Evolutionary conservation across 2,888 invertebrate species (phyloP), one percentile per base, ranked within the genome.

Genomic region (Synergus itoensis): DNA sequence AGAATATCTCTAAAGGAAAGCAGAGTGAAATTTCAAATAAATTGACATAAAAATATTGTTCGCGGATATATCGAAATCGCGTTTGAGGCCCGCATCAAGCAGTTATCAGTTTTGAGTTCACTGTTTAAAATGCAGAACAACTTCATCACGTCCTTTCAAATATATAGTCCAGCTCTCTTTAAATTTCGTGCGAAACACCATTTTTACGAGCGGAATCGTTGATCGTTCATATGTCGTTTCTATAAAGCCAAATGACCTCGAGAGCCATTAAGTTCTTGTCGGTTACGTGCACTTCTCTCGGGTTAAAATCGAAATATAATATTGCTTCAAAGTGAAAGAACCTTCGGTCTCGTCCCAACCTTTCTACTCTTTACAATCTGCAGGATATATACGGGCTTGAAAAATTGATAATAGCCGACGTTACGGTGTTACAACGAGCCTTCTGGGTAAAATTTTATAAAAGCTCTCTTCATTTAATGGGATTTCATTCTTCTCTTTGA

Each of bases 291-390:
- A 48, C 28, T 69, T 69, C 69, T 48, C 45, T 48, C 16, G 14
- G 45, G 69, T 45, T 43, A 69, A 28, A 69, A 69, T 48, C 69
- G 69, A 69, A 69, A 69, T 69, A 67, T 67, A 45, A 67, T 67
- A 69, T 69, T 69, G 45, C 69, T 14, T 69, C 69, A 69, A 69
- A 69, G 69, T 48, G 69, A 48, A 69, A 48, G 69, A 69, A 48
- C 21, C 69, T 28, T 45, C 28, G 45, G 14, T 48, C 69, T 48
- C 45, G 16, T 28, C 69, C 28, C 69, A 45, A 45, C 28, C 45
- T 69, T 45, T 69, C 69, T 45, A 48, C 14, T 21, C 45, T 69
- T 69, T 53, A 8, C 48, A n/a, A 8, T n/a, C 8, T 48, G 8
- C 45, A 69, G 43, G 28, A 14, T 45, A 18, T 16, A 69, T 45